Conservation (phyloP, 2,113 vertebrate genomes). For the Noctilio leporinus region DNA sequence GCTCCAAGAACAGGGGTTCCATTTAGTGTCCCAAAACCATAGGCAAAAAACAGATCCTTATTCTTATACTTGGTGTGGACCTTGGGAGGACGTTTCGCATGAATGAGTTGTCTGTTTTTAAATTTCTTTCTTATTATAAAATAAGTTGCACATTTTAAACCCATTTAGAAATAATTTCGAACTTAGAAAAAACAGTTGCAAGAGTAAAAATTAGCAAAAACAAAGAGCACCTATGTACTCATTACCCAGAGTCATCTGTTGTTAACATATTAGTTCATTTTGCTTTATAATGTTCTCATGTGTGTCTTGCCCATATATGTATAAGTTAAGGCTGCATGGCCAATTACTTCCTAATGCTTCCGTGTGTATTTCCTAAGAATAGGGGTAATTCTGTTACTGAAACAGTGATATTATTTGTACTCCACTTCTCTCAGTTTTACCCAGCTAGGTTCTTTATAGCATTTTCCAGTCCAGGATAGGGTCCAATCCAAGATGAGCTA, state of each 20-base stretch:
- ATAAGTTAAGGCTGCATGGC: neutral
- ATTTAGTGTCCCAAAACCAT: neutral
- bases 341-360: neutral
- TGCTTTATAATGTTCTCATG: neutral
- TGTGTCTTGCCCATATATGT: neutral
- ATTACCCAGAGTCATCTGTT: neutral
- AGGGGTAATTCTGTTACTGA: neutral
- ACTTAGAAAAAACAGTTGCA: neutral
- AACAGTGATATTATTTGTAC: neutral
- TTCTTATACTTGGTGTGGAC: neutral
- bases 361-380: neutral
- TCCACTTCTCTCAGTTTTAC: neutral
- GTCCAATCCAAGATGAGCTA: neutral
- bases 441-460: neutral
- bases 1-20: neutral
- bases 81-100: neutral
- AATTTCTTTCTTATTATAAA: neutral
- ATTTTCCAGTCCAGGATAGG: neutral
- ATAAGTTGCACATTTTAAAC: neutral
- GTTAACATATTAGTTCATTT: neutral
- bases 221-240: neutral
- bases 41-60: neutral
- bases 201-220: neutral
- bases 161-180: conserved; percentile 6
- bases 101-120: neutral